Percentiles rank a stretch among this genome's conserved stretches.
Evolutionary conservation across 2,797 vertebrate genomes (phyloP).

Genomic region (Natrix natrix): DNA sequence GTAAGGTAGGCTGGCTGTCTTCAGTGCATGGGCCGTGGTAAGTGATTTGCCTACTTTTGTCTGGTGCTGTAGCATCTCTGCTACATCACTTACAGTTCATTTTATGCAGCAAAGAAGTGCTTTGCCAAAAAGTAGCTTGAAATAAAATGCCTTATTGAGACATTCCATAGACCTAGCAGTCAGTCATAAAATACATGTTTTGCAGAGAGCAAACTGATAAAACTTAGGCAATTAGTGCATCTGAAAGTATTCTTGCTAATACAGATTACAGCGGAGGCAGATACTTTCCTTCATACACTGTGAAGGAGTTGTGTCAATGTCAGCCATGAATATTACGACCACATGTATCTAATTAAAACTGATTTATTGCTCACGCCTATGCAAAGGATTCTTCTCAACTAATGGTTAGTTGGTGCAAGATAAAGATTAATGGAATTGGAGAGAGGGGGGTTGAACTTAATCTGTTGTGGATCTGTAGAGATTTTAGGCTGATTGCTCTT

Average conservation of each 20-base stretch:
- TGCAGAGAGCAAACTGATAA: not conserved
- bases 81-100: not conserved
- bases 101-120: not conserved
- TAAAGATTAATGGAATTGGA: not conserved
- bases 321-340: not conserved
- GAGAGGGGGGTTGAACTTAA: not conserved
- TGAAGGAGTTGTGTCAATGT: not conserved
- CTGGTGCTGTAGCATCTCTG: not conserved
- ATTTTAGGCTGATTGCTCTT: not conserved
- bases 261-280: not conserved
- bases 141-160: not conserved
- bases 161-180: not conserved
- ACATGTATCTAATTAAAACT: not conserved
- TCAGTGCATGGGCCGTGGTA: not conserved
- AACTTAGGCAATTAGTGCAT: not conserved
- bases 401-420: not conserved
- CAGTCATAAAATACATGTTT: not conserved
- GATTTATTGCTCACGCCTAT: not conserved
- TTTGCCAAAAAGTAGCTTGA: not conserved
- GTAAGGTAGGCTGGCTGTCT: not conserved
- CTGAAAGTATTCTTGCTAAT: not conserved
- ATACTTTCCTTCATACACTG: not conserved
- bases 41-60: not conserved
- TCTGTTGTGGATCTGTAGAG: not conserved
- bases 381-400: not conserved